Evolutionary conservation across 2,113 vertebrate genomes (phyloP), one percentile per base, ranked within the genome.

Genomic region (Chaenogobius annularis): DNA sequence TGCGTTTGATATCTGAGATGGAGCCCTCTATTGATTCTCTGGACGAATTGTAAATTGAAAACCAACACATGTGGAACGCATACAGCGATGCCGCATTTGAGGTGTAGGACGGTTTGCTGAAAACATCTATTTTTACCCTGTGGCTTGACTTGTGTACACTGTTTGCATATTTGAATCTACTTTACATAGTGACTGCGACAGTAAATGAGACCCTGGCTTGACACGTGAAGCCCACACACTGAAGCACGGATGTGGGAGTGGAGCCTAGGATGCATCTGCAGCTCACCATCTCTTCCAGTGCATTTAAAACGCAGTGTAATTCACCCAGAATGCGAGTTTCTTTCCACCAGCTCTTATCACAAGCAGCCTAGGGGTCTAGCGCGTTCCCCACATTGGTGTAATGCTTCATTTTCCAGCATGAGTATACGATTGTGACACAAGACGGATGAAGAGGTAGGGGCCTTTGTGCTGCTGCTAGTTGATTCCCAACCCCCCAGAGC

Each of bases 201-300:
- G 56, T 79, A 86, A 87, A 69, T 77, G 75, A 88, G 82, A 88
- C 81, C 81, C 83, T 44, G 54, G 81, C 75, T 71, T 80, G 83
- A 85, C 80, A 81, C 76, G 62, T 5, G 23, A 40, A 66, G 84
- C 87, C 89, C 81, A 90, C 90, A 83, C 89, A 83, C 70, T 65
- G 31, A 70, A 66, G 78, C 69, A 69, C 43, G 13, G 55, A 80
- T 71, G 89, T 88, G 61, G 89, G 90, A 79, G 85, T 72, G 50
- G 71, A 79, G 78, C 74, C 78, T 59, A 70, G 79, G 77, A 83
- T 81, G 71, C 79, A 81, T 35, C 70, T 88, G 43, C 3, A 72
- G 63, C 80, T 85, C 79, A 79, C 74, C 74, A 22, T 17, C 37
- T 73, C 35, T 81, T 75, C 75, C 71, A 77, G 59, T 73, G 69